Conservation (phyloP, 2,797 vertebrate genomes). For the Tinamus major region DNA sequence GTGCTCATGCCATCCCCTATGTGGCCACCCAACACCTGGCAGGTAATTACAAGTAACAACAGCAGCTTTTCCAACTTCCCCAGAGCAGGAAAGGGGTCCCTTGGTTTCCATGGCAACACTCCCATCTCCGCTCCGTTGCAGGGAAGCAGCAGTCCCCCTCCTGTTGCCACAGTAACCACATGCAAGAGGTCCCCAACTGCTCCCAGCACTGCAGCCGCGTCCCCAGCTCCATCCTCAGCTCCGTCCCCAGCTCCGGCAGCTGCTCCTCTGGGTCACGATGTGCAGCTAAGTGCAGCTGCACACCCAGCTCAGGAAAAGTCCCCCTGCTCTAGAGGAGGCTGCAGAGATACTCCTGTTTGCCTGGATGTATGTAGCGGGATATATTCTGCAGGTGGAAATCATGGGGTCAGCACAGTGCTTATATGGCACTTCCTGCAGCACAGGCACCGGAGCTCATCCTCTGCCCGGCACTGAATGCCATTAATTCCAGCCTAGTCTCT, state of each 20-base stretch:
- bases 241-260: not conserved
- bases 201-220: not conserved
- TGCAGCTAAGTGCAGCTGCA: not conserved
- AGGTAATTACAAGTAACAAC: not conserved
- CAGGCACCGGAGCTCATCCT: not conserved
- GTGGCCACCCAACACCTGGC: not conserved
- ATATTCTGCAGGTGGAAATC: not conserved
- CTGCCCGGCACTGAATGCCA: not conserved
- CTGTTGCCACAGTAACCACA: constrained; percentile 58
- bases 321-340: no score
- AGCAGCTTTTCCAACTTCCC: not conserved
- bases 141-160: constrained; percentile 1
- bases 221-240: not conserved
- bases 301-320: not conserved
- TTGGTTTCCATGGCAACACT: constrained; percentile 53
- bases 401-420: not conserved
- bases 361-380: not conserved
- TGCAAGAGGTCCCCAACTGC: not conserved
- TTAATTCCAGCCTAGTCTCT: not conserved
- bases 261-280: not conserved
- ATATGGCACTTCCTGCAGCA: rapidly evolving
- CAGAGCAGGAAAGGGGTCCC: not conserved
- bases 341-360: not conserved
- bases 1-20: not conserved
- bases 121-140: not conserved